Evolutionary conservation across 2,888 invertebrate species (phyloP).

Genomic region (Bhutanitis thaidina): DNA sequence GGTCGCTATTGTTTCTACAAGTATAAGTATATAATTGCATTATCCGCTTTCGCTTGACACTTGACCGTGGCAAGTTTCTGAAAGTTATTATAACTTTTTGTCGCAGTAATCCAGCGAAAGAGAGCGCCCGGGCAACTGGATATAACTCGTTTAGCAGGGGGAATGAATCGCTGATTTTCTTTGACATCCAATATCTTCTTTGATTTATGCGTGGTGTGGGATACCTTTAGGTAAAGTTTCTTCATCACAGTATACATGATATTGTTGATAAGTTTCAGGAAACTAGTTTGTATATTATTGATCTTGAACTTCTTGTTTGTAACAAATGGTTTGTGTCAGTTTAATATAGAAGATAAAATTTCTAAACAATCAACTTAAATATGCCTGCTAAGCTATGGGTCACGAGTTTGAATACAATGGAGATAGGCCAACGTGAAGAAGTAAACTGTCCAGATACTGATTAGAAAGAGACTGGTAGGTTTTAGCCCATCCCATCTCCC

Average conservation of each 20-base stretch:
- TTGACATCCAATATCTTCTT: conserved; percentile 12
- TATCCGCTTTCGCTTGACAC: neutral
- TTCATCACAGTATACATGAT: neutral
- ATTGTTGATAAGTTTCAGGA: neutral
- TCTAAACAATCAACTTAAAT: no score
- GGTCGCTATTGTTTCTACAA: no score
- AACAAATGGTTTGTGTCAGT: no score
- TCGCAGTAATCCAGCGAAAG: conserved; percentile 20
- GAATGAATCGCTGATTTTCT: conserved; percentile 13
- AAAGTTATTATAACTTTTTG: conserved; percentile 28
- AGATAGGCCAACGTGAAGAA: no score
- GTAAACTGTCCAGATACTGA: no score
- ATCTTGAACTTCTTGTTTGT: neutral
- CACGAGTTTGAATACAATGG: no score
- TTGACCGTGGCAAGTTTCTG: conserved; percentile 7
- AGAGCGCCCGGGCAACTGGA: conserved; percentile 7
- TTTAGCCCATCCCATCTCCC: no score
- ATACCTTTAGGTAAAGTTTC: neutral
- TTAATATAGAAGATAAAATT: no score
- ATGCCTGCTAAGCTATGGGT: no score
- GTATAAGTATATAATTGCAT: no score
- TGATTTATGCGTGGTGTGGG: conserved; percentile 15
- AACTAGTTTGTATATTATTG: neutral
- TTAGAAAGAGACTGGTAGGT: no score
- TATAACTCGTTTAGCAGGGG: conserved; percentile 17